A percentile compares a stretch with the other conserved stretches of the same genome.
Conservation (phyloP, 2,888 invertebrate species). For the Pristionchus exspectatus region DNA sequence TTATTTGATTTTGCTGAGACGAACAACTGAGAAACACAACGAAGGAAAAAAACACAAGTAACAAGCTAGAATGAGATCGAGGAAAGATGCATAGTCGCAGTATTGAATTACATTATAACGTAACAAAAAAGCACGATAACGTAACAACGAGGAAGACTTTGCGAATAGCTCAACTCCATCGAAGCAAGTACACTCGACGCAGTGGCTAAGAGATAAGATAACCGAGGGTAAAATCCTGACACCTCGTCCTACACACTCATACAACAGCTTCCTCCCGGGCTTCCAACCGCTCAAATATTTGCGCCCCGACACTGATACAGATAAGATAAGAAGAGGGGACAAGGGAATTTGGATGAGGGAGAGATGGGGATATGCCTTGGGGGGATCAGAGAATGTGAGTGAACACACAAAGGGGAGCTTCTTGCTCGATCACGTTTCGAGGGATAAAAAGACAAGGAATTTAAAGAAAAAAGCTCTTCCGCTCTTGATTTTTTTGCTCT, state of each 20-base stretch:
- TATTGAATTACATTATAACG: no score
- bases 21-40: not conserved
- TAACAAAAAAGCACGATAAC: no score
- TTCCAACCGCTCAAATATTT: conserved; percentile 12
- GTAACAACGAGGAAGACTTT: not conserved
- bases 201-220: not conserved
- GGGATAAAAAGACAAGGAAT: not conserved
- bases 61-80: no score
- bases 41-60: no score
- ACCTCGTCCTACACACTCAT: not conserved
- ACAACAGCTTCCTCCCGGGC: not conserved
- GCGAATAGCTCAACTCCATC: not conserved
- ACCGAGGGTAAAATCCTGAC: not conserved
- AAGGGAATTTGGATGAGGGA: not conserved
- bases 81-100: no score
- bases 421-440: no score
- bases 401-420: not conserved
- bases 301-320: conserved; percentile 19
- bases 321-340: conserved; percentile 1
- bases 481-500: no score
- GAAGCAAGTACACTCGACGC: not conserved
- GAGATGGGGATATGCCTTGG: not conserved
- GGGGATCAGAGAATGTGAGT: not conserved
- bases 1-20: not conserved
- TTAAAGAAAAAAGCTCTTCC: no score